Evolutionary conservation across 2,888 invertebrate genomes (phyloP).

Genomic region (Camptogramma bilineatum): DNA sequence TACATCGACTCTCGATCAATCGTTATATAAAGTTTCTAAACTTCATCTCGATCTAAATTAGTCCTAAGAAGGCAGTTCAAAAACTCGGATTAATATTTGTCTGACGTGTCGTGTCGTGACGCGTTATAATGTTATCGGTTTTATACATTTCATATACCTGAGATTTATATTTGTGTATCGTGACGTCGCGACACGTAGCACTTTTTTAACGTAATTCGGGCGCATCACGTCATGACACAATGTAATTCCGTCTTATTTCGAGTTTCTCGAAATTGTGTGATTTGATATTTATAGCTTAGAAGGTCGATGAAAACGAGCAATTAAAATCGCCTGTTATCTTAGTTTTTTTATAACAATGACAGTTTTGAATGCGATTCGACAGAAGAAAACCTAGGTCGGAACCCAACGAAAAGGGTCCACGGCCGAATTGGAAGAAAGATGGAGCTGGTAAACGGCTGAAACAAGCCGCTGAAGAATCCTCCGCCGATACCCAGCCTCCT

Average conservation of each 20-base stretch:
- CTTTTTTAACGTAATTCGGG: too few relatives aligned
- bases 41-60: not conserved
- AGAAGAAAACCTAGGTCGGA: slow-evolving; percentile 79
- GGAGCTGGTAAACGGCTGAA: slow-evolving; percentile 68
- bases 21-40: not conserved
- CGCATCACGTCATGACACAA: too few relatives aligned
- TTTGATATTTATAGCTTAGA: not conserved
- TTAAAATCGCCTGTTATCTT: slow-evolving; percentile 8
- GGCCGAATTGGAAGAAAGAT: slow-evolving; percentile 70
- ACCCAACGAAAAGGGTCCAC: slow-evolving; percentile 57
- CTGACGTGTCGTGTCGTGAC: too few relatives aligned
- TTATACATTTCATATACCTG: too few relatives aligned
- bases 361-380: slow-evolving; percentile 60
- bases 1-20: not conserved
- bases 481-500: slow-evolving; percentile 56
- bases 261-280: not conserved
- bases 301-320: not conserved
- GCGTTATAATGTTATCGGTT: too few relatives aligned
- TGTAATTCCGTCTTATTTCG: too few relatives aligned
- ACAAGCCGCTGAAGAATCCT: slow-evolving; percentile 72
- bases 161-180: too few relatives aligned
- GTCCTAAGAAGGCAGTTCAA: not conserved
- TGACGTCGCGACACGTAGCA: too few relatives aligned
- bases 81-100: too few relatives aligned
- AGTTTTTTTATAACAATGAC: slow-evolving; percentile 41